A percentile compares a stretch with the other conserved stretches of the same genome.
phyloP scores from a whole-genome alignment of 2,888 invertebrate species.

The Pimpla rufipes region DNA sequence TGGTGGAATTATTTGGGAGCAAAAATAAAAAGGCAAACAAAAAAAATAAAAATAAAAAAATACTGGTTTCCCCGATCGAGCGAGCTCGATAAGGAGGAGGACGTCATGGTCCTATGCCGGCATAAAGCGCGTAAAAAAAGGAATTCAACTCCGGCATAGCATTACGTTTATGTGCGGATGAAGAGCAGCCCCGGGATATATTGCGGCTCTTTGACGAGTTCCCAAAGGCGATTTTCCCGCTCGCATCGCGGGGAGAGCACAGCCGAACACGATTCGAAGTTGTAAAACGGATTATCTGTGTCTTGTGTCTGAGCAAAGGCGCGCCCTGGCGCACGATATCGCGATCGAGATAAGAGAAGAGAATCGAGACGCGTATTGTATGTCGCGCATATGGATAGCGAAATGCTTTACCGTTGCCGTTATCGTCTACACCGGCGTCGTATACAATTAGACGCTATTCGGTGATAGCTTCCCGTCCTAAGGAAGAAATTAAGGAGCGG shows the following conservation, averaged over 20 bases:
- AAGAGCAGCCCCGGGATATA: neutral
- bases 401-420: neutral
- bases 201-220: slow-evolving; percentile 1
- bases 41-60: neutral
- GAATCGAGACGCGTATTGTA: slow-evolving; percentile 36
- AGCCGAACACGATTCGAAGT: slow-evolving; percentile 10
- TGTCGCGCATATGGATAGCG: neutral
- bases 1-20: neutral
- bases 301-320: slow-evolving; percentile 41
- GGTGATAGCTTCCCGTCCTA: neutral
- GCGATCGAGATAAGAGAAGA: slow-evolving; percentile 54
- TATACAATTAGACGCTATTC: neutral
- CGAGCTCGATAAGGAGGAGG: slow-evolving; percentile 4
- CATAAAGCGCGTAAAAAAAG: neutral
- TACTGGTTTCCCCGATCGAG: neutral
- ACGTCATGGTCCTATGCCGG: neutral
- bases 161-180: neutral
- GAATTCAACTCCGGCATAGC: neutral
- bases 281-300: slow-evolving; percentile 57
- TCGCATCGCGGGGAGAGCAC: neutral
- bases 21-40: neutral
- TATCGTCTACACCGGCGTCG: neutral
- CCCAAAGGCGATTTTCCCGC: slow-evolving; percentile 8
- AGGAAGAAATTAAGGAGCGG: neutral
- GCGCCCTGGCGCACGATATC: slow-evolving; percentile 27